phyloP scores from a whole-genome alignment of 2,888 invertebrate species.

The Drosophila macrospina region DNA sequence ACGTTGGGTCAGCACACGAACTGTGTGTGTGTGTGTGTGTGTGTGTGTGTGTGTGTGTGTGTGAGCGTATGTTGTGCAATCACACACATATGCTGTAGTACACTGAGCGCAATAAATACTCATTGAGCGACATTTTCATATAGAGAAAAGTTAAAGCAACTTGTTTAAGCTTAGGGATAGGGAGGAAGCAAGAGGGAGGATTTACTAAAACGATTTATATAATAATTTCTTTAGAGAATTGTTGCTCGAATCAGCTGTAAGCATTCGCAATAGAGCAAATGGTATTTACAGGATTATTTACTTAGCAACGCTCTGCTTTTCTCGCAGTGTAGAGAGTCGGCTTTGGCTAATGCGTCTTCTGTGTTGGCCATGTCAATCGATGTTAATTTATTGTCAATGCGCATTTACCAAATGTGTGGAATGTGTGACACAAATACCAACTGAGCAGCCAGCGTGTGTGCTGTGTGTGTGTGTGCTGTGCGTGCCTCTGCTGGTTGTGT shows the following conservation, averaged over 20 bases:
- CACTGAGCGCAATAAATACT: constrained; percentile 28
- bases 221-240: too few species aligned
- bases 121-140: too few species aligned
- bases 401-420: constrained; percentile 52
- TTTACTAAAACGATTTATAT: too few species aligned
- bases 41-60: too few species aligned
- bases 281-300: not conserved
- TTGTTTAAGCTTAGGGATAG: too few species aligned
- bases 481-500: too few species aligned
- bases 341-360: constrained; percentile 46
- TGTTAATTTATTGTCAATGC: constrained; percentile 81
- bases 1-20: constrained; percentile 29
- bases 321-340: constrained; percentile 27
- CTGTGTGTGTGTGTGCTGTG: constrained; percentile 16
- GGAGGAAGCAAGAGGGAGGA: too few species aligned
- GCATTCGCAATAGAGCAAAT: not conserved
- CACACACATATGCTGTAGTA: constrained; percentile 4
- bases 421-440: constrained; percentile 68
- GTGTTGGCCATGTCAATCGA: constrained; percentile 67
- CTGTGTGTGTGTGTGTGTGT: constrained; percentile 9
- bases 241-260: too few species aligned
- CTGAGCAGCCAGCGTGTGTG: constrained; percentile 13
- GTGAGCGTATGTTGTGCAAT: constrained; percentile 8
- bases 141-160: too few species aligned
- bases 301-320: constrained; percentile 14